Evolutionary conservation across 2,797 vertebrate genomes (phyloP), one percentile per base, ranked within the genome.

Genomic region (Premnoplex brunnescens): DNA sequence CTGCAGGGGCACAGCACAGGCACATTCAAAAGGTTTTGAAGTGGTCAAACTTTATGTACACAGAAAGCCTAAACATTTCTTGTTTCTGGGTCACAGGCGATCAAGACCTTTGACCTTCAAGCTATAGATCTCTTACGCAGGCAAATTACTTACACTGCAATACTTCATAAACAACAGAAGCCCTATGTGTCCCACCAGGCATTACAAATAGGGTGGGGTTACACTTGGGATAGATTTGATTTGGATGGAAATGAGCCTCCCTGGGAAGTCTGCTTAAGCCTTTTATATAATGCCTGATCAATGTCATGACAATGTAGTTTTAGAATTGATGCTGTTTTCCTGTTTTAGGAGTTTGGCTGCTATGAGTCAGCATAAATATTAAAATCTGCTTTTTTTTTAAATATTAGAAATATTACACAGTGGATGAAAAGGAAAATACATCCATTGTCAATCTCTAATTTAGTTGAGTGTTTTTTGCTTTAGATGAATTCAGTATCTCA

Each of bases 101-200:
- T 64, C 84, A 83, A 71, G 88, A 86, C 94, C 95, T 97, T 96
- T 97, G 88, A 63, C 88, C 84, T 88, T 62, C 24, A 41, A 68
- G 93, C 89, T 93, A 94, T 89, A 86, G 94, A 97, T 97, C 94
- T 91, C 81, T 93, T 96, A 92, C 2, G 13, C 69, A 74, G 89
- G 94, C 95, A 97, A 97, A 97, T 97, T 97, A 94, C 90, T 97
- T 95, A 97, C 68, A 95, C 72, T 93, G 88, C 85, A 87, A 95
- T 93, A 95, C 79, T 96, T 95, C 93, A 92, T 94, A 95, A 96
- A 93, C 88, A 96, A 91, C 68, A 94, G 91, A 82, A 88, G 32
- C 54, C 85, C 90, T 43, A 32, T 81, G 87, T 52, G 80, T 89
- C 73, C 81, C 86, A 96, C 86, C 87, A 96, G 86, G 91, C 83